Evolutionary conservation across 2,888 invertebrate species (phyloP).

Genomic region (Bedellia somnulentella): DNA sequence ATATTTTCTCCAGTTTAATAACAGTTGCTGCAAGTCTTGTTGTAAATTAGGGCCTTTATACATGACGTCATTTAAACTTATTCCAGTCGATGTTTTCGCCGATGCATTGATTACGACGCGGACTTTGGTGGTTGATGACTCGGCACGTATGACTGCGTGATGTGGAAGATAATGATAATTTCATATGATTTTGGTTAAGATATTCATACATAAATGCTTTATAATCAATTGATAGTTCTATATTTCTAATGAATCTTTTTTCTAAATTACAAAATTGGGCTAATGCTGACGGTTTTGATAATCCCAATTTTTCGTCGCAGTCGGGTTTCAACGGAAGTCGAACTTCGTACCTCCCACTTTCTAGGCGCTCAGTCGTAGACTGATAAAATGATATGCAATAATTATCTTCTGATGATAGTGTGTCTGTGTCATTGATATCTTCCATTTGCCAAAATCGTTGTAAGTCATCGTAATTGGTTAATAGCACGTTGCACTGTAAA

Average conservation of each 20-base stretch:
- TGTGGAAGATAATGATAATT: constrained; percentile 2
- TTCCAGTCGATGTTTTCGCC: constrained; percentile 1
- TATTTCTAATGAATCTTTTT: constrained; percentile 1
- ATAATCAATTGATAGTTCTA: neutral
- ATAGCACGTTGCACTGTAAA: constrained; percentile 7
- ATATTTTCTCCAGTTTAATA: constrained; percentile 11
- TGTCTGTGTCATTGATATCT: constrained; percentile 4
- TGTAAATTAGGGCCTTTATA: constrained; percentile 10
- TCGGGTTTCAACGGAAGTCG: constrained; percentile 9
- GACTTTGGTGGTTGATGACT: constrained; percentile 5
- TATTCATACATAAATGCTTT: constrained; percentile 5
- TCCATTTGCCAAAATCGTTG: constrained; percentile 7
- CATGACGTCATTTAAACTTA: constrained; percentile 13
- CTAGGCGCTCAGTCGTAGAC: constrained; percentile 6
- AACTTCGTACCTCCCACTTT: constrained; percentile 9
- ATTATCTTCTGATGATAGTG: constrained; percentile 6
- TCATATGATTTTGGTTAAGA: constrained; percentile 4
- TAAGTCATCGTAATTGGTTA: constrained; percentile 5
- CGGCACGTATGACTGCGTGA: constrained; percentile 2
- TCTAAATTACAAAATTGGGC: constrained; percentile 11
- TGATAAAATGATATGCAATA: constrained; percentile 6
- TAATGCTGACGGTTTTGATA: constrained; percentile 9
- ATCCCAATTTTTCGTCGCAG: constrained; percentile 8
- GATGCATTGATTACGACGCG: constrained; percentile 6
- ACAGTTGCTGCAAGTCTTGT: constrained; percentile 7